phyloP scores from a whole-genome alignment of 2,113 vertebrate species.

The Castor canadensis region DNA sequence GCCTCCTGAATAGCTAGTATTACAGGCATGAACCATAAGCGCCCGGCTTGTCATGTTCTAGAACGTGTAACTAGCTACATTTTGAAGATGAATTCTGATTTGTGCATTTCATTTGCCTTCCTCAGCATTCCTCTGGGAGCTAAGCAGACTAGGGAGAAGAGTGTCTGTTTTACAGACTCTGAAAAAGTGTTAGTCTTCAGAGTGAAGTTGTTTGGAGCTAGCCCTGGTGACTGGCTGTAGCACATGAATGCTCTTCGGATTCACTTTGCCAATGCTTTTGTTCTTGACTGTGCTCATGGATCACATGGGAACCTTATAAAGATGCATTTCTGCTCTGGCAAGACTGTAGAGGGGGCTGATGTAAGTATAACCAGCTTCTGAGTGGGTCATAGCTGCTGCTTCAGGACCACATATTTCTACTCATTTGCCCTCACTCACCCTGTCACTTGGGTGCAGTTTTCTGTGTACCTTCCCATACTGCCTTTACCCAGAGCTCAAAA shows the following conservation, averaged over 20 bases:
- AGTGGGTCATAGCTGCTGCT: rapidly evolving
- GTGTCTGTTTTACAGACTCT: background rate
- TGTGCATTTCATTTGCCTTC: background rate
- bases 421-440: background rate
- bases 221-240: background rate
- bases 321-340: background rate
- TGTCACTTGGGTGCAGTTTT: rapidly evolving
- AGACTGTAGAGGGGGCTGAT: background rate
- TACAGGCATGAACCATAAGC: too few species aligned
- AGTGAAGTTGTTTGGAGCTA: background rate
- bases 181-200: background rate
- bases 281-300: background rate
- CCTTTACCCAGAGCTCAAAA: background rate
- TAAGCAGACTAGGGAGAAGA: rapidly evolving
- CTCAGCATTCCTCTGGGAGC: background rate
- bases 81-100: background rate
- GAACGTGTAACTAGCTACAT: background rate
- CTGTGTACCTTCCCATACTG: too few species aligned
- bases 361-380: rapidly evolving
- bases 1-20: too few species aligned
- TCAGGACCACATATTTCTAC: rapidly evolving
- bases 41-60: background rate
- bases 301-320: background rate
- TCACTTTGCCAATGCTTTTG: background rate
- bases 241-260: rapidly evolving